Percentiles rank a stretch among this genome's conserved stretches.
Conservation (phyloP, 2,797 vertebrate species). For the Aselliscus stoliczkanus region DNA sequence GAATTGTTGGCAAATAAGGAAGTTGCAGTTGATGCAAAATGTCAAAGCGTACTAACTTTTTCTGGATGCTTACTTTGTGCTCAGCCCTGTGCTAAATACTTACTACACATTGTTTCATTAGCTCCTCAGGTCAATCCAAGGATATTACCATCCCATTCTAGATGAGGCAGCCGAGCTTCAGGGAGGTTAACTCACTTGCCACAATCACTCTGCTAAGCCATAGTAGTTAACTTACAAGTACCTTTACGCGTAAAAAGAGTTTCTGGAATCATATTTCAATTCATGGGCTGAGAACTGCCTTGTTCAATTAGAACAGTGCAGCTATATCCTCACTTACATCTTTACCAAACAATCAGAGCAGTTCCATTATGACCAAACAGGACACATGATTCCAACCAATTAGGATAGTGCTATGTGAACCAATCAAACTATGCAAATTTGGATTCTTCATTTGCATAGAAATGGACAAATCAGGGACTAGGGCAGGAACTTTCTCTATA, state of each 20-base stretch:
- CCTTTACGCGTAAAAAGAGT: neutral
- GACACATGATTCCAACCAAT: neutral
- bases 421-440: neutral
- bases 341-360: neutral
- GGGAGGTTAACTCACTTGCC: neutral
- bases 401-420: neutral
- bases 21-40: neutral
- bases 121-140: neutral
- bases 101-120: neutral
- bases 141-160: neutral
- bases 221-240: neutral
- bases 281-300: neutral
- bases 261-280: neutral
- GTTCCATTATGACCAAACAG: neutral
- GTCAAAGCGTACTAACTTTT: neutral
- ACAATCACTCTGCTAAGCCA: neutral
- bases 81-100: neutral
- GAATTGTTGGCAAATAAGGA: slow-evolving; percentile 1
- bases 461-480: neutral
- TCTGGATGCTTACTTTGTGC: neutral
- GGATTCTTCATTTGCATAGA: neutral
- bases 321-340: neutral
- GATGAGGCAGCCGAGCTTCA: neutral
- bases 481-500: neutral
- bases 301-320: neutral